Conservation (phyloP, 1,140 invertebrate genomes). For the Drosophila pseudoobscura region DNA sequence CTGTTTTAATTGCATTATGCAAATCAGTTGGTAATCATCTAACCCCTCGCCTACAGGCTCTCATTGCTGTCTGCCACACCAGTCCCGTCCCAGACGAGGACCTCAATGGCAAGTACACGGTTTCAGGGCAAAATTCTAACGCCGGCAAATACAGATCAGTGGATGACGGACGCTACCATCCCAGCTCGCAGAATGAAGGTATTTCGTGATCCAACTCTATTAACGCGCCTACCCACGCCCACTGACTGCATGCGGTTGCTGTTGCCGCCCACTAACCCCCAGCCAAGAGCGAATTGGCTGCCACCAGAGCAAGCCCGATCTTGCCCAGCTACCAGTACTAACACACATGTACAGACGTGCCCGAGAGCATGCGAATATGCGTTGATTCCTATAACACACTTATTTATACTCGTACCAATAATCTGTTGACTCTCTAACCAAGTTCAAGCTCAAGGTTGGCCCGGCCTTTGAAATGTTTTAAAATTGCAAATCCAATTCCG, state of each 20-base stretch:
- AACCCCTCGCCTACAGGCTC: slow-evolving; percentile 41
- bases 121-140: slow-evolving; percentile 53
- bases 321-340: slow-evolving; percentile 35
- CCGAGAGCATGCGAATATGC: slow-evolving; percentile 4
- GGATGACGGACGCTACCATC: slow-evolving; percentile 78
- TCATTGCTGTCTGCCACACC: slow-evolving; percentile 70
- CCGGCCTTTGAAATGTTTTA: slow-evolving; percentile 31
- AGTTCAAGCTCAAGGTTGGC: slow-evolving; percentile 58
- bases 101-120: slow-evolving; percentile 79
- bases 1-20: not conserved
- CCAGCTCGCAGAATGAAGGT: slow-evolving; percentile 69
- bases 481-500: slow-evolving; percentile 27
- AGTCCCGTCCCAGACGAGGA: slow-evolving; percentile 55
- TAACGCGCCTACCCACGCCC: slow-evolving; percentile 44
- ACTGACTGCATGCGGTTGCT: slow-evolving; percentile 57
- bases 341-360: slow-evolving; percentile 3
- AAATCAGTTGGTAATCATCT: not conserved
- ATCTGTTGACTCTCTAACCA: slow-evolving; percentile 26
- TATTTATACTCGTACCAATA: slow-evolving; percentile 7
- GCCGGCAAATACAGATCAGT: slow-evolving; percentile 68
- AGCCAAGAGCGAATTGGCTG: slow-evolving; percentile 7
- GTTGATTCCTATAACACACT: slow-evolving; percentile 27
- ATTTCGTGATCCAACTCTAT: slow-evolving; percentile 62
- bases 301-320: slow-evolving; percentile 2
- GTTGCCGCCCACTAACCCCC: slow-evolving; percentile 54